phyloP scores from a whole-genome alignment of 1,140 invertebrate genomes.

The Coelopa frigida region DNA sequence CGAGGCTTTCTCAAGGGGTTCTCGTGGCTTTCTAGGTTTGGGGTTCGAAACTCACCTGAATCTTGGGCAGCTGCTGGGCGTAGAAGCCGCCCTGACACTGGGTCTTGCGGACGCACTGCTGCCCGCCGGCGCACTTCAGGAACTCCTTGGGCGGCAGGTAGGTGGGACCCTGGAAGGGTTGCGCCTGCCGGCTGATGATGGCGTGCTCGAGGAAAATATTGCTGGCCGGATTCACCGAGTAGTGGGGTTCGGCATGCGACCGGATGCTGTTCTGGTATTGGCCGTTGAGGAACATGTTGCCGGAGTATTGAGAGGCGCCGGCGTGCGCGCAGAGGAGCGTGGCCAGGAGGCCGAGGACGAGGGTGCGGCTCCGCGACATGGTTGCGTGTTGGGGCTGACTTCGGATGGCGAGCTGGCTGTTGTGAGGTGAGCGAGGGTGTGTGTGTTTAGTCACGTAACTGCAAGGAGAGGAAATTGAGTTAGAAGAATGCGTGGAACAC shows the following conservation, averaged over 20 bases:
- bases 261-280: conserved; percentile 29
- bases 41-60: conserved; percentile 38
- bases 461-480: too few relatives aligned
- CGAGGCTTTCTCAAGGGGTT: too few relatives aligned
- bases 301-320: conserved; percentile 21
- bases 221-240: conserved; percentile 25
- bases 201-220: conserved; percentile 38
- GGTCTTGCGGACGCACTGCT: conserved; percentile 32
- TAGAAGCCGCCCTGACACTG: conserved; percentile 33
- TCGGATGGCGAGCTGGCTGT: too few relatives aligned
- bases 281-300: conserved; percentile 41
- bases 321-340: conserved; percentile 13
- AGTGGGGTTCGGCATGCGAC: conserved; percentile 22
- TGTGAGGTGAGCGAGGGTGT: too few relatives aligned
- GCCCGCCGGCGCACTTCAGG: conserved; percentile 28
- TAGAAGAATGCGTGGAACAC: too few relatives aligned
- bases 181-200: conserved; percentile 35
- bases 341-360: conserved; percentile 20
- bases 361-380: conserved; percentile 18
- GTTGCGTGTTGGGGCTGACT: too few relatives aligned
- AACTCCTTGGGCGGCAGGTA: conserved; percentile 36
- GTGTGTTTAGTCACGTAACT: too few relatives aligned
- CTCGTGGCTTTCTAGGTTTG: too few relatives aligned
- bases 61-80: conserved; percentile 30
- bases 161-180: conserved; percentile 35